Percentiles rank a stretch among this genome's conserved stretches.
These are phyloP conservation scores for Monochamus alternatus DNA, from an alignment of 2,888 invertebrate genomes.

Conservation along the genomic window DNA sequence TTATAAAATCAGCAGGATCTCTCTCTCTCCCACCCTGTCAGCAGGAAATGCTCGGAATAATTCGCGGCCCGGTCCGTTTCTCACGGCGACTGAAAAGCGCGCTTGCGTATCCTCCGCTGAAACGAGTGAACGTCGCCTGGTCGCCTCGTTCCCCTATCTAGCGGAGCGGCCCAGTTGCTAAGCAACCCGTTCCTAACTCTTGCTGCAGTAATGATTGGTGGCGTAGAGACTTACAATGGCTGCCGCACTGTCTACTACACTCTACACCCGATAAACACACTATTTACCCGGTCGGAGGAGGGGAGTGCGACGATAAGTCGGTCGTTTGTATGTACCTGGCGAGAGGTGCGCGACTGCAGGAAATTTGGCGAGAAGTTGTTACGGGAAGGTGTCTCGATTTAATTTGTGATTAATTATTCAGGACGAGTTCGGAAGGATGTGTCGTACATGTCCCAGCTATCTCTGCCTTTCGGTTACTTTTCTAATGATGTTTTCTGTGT, in stretches of 20 bases:
- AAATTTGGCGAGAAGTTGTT: conserved; percentile 38
- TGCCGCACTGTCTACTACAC: conserved; percentile 63
- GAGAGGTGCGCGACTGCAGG: conserved; percentile 21
- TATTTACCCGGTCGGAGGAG: conserved; percentile 56
- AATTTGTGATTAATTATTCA: conserved; percentile 6
- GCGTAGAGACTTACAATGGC: conserved; percentile 70
- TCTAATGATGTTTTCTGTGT: too few species aligned
- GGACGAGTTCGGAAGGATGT: not conserved
- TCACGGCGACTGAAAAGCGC: conserved; percentile 6
- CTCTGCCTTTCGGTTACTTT: too few species aligned
- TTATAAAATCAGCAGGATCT: too few species aligned
- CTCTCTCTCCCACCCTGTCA: too few species aligned
- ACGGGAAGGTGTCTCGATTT: conserved; percentile 11
- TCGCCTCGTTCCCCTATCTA: conserved; percentile 36
- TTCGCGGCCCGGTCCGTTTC: not conserved
- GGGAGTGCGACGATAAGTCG: conserved; percentile 31
- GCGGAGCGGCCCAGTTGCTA: conserved; percentile 63
- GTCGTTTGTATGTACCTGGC: conserved; percentile 37
- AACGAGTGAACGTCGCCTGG: conserved; percentile 29
- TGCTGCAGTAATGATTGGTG: conserved; percentile 71
- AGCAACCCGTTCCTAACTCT: conserved; percentile 70
- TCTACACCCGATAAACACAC: conserved; percentile 68
- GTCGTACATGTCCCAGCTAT: too few species aligned
- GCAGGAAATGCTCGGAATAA: too few species aligned
- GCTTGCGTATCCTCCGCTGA: conserved; percentile 32